These are phyloP conservation scores for Poecilia velifera DNA, from an alignment of 2,797 vertebrate genomes.

Conservation along the genomic window DNA sequence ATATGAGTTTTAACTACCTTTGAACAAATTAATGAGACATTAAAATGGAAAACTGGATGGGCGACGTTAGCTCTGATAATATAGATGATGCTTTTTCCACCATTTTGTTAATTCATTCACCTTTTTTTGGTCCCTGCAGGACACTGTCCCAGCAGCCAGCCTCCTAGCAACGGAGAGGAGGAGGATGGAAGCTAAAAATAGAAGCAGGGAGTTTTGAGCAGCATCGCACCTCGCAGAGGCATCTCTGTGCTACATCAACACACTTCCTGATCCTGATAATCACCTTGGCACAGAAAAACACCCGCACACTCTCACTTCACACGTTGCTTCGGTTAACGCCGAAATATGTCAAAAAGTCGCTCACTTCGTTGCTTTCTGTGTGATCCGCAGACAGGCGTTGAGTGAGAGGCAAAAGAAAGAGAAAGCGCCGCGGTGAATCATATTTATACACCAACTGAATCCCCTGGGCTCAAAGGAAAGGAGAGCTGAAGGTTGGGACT, in stretches of 20 bases:
- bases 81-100: neutral
- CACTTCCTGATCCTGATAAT: constrained; percentile 57
- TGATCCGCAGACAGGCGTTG: neutral
- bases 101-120: constrained; percentile 31
- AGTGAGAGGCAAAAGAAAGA: constrained; percentile 7
- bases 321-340: constrained; percentile 25
- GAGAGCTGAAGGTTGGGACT: constrained; percentile 54
- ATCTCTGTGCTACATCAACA: constrained; percentile 42
- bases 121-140: constrained; percentile 49
- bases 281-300: constrained; percentile 16
- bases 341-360: constrained; percentile 32
- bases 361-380: neutral
- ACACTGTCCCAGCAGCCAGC: constrained; percentile 60
- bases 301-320: constrained; percentile 25
- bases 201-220: constrained; percentile 64
- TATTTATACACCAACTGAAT: constrained; percentile 56
- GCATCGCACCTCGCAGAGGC: constrained; percentile 68
- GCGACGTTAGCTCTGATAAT: neutral
- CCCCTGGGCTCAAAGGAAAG: constrained; percentile 38
- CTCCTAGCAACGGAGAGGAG: constrained; percentile 72
- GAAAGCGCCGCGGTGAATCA: constrained; percentile 17
- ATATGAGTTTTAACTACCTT: neutral
- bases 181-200: constrained; percentile 74
- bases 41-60: neutral
- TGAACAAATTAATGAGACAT: neutral